Evolutionary conservation across 2,888 invertebrate genomes (phyloP).

Genomic region (Amiota minor): DNA sequence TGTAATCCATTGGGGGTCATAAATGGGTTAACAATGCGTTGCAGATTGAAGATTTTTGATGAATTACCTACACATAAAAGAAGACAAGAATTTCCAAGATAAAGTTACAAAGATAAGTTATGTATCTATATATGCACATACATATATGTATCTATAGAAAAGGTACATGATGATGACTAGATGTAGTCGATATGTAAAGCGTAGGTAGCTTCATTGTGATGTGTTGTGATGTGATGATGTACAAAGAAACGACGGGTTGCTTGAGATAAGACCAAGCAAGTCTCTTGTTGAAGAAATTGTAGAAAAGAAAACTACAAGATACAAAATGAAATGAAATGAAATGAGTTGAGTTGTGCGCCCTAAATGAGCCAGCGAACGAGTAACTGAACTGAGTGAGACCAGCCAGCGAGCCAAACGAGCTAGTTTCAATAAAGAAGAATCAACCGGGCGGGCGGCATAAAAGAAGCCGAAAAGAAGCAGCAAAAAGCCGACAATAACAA

Average conservation of each 20-base stretch:
- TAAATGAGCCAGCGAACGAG: too few relatives aligned
- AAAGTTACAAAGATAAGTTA: neutral
- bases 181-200: slow-evolving; percentile 36
- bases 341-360: too few relatives aligned
- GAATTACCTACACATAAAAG: too few relatives aligned
- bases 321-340: too few relatives aligned
- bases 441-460: slow-evolving; percentile 6
- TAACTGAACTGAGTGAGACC: slow-evolving; percentile 24
- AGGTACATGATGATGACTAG: neutral
- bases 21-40: too few relatives aligned
- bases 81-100: too few relatives aligned
- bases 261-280: slow-evolving; percentile 15
- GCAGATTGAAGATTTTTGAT: too few relatives aligned
- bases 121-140: neutral
- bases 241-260: neutral
- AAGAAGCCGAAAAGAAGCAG: slow-evolving; percentile 33
- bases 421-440: slow-evolving; percentile 2
- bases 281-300: too few relatives aligned
- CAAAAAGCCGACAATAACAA: neutral
- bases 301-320: too few relatives aligned
- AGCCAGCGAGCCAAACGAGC: slow-evolving; percentile 25
- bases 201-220: slow-evolving; percentile 45
- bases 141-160: too few relatives aligned
- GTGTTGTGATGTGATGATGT: neutral
- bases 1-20: too few relatives aligned